Percentiles rank a stretch among this genome's conserved stretches.
Evolutionary conservation across 2,797 vertebrate genomes (phyloP).

Genomic region (Threskiornis aethiopicus): DNA sequence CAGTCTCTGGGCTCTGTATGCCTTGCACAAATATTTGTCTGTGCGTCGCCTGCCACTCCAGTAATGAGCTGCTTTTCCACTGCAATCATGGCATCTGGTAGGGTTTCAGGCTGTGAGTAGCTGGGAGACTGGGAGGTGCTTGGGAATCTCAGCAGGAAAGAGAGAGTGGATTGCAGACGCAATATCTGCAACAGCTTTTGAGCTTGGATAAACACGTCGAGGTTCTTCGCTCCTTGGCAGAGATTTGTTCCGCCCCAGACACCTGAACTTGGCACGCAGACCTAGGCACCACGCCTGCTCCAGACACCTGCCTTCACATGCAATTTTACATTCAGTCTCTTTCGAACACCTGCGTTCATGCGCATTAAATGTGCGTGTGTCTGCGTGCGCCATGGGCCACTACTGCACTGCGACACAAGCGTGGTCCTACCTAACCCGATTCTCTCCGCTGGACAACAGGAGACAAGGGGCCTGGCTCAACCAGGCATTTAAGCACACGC

Average conservation of each 20-base stretch:
- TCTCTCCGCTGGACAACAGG: not conserved
- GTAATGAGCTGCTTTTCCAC: not conserved
- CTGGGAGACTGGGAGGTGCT: constrained; percentile 51
- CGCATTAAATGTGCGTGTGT: not conserved
- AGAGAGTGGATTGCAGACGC: not conserved
- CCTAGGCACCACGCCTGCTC: not conserved
- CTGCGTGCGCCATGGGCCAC: accelerated
- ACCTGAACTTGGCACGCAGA: not conserved
- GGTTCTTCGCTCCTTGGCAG: not conserved
- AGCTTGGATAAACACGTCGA: not conserved
- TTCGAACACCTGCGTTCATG: not conserved
- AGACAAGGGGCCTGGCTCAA: not conserved
- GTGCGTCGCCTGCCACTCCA: constrained; percentile 15
- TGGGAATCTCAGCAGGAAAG: constrained; percentile 27
- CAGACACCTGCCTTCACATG: not conserved
- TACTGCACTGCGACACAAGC: not conserved
- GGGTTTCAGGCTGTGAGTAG: not conserved
- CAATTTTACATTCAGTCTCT: not conserved
- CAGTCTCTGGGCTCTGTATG: not conserved
- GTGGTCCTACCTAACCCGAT: accelerated
- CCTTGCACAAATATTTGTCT: constrained; percentile 66
- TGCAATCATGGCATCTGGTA: constrained; percentile 30
- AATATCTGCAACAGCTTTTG: not conserved
- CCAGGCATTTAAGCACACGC: not conserved
- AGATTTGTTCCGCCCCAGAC: not conserved